Evolutionary conservation across 2,113 vertebrate species (phyloP), one percentile per base, ranked within the genome.

Genomic region (Perca schrenkii): DNA sequence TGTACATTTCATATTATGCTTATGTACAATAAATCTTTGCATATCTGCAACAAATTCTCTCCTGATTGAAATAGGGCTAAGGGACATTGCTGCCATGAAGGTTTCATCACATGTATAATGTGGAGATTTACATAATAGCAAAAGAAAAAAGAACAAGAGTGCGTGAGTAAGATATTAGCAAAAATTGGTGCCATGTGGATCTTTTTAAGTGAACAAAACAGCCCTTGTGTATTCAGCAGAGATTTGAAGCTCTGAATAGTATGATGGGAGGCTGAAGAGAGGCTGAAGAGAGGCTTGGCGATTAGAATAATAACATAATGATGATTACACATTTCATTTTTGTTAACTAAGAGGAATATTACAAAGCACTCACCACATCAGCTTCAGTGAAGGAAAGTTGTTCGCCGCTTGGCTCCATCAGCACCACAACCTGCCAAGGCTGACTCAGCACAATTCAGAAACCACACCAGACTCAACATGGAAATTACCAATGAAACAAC

Each of bases 361-460:
- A 49, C 31, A 71, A 63, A 71, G 28, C 57, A 53, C 61, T 70
- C 47, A 66, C 14, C 49, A 34, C 60, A 8, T 49, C 36, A 6
- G 73, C 64, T 19, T 56, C 63, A 82, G 67, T 19, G 19, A 63
- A 53, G 74, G 69, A 73, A 73, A 65, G 72, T 78, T 70, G 5
- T 74, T 58, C 47, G 12, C 75, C 15, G 19, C 73, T 43, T 77
- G 83, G 83, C 89, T 86, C 66, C 73, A 0, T 68, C 53, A 34
- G 54, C 13, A 4, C 17, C 36, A 3, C 25, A 4, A 68, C 47
- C 79, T 60, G 84, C 85, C 90, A 87, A 77, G 36, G 56, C 79
- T 47, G 25, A 67, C 65, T 74, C 65, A 86, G 77, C 85, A 66
- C 74, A 58, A 40, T 8, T 17, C 57, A 63, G 16, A 82, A 88